Base-by-base conservation (phyloP, 2,888 invertebrate genomes). In the Ellobium chinense region DNA sequence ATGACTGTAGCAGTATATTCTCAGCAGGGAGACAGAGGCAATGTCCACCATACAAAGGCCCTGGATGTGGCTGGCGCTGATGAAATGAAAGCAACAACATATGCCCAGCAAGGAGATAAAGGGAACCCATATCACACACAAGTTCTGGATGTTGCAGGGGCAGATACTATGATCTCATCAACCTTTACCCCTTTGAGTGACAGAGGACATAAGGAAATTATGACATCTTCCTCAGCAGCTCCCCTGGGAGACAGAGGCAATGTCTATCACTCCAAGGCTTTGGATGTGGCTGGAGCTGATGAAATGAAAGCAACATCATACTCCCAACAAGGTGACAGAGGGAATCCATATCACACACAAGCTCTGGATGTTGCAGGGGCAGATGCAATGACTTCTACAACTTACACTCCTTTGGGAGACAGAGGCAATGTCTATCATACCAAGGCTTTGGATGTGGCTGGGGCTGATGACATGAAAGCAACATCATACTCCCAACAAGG, bases 241-340 rank as follows among this genome's bases (percentile, higher is more conserved):
- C 63, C 29, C 21, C 31, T 46, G 3, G 82, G 82, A 0, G 80
- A 77, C 31, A n/a, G 29, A 12, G 80, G 80, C n/a, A 82, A 80
- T 34, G 24, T 60, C 0, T 76, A 77, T n/a, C 60, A 77, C 63
- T 9, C 77, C 3, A 24, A 65, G 21, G 60, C 39, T 7, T 66
- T 82, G 60, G 46, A 72, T 46, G 76, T 76, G 18, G 39, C 72
- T 9, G 79, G 58, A n/a, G 29, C 54, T 24, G 78, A 81, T 34
- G 29, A 37, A 1, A 65, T 81, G 37, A 70, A 36, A 7, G 39
- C 54, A 5, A 14, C 62, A 2, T 12, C 24, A 21, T 46, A 29
- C 2, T n/a, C 58, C n/a, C 29, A 46, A 63, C 63, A 29, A 9
- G 63, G 63, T 63, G 70, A 73, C 37, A 58, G 46, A 60, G 73